These are phyloP conservation scores for Chamaetylas fuelleborni DNA, from an alignment of 2,113 vertebrate species.

Conservation along the genomic window DNA sequence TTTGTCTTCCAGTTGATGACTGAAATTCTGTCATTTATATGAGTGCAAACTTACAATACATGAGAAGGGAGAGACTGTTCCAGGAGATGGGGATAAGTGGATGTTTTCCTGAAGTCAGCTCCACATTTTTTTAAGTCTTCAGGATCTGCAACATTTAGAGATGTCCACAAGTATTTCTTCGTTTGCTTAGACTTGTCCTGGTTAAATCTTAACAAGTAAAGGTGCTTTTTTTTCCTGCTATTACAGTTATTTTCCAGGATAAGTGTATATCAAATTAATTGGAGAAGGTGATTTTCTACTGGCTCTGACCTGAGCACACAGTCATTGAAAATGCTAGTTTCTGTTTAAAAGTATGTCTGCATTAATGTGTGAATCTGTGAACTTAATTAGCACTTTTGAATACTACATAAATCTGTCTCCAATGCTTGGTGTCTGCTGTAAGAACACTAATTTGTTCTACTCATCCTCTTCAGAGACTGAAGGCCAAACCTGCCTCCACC, in stretches of 20 bases:
- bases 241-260: neutral
- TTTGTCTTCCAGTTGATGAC: neutral
- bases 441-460: neutral
- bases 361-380: neutral
- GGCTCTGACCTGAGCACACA: neutral
- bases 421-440: neutral
- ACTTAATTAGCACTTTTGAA: neutral
- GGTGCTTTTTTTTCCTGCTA: neutral
- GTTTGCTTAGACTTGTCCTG: neutral
- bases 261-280: accelerated
- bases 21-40: neutral
- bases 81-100: neutral
- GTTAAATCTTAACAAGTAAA: neutral
- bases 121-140: accelerated
- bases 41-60: neutral
- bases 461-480: neutral
- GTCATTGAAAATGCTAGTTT: neutral
- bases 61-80: neutral
- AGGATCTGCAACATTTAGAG: neutral
- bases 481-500: neutral
- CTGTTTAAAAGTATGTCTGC: neutral
- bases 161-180: neutral
- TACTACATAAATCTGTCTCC: neutral
- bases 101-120: neutral
- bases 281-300: neutral